phyloP scores from a whole-genome alignment of 2,797 vertebrate genomes.

The Yasuhikotakia modesta region DNA sequence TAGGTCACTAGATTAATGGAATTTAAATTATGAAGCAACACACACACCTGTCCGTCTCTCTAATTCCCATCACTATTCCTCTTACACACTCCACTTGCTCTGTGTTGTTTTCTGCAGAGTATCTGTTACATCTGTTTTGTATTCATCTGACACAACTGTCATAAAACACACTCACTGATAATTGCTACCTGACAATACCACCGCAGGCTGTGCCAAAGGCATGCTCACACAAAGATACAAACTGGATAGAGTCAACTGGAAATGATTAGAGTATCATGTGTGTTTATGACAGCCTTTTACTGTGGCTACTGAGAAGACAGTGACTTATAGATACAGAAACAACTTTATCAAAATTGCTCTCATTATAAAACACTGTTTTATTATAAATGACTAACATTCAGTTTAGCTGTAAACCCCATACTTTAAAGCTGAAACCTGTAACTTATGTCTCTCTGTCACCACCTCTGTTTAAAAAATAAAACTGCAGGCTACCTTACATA shows the following conservation, averaged over 20 bases:
- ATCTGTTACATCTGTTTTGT: conserved; percentile 10
- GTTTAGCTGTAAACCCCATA: background rate
- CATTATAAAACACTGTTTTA: too few species aligned
- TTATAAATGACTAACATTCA: background rate
- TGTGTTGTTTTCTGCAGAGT: background rate
- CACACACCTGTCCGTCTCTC: background rate
- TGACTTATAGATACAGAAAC: background rate
- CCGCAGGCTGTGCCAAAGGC: conserved; percentile 32
- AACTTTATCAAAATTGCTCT: too few species aligned
- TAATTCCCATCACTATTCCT: background rate
- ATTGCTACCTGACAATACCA: conserved; percentile 13
- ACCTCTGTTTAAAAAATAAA: too few species aligned
- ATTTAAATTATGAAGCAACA: background rate
- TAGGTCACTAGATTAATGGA: background rate
- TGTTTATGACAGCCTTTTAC: background rate
- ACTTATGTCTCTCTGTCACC: too few species aligned
- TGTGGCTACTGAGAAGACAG: background rate
- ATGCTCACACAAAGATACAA: background rate
- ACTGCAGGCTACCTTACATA: too few species aligned
- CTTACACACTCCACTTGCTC: background rate
- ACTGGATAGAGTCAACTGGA: background rate
- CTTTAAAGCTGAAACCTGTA: too few species aligned
- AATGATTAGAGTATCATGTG: background rate
- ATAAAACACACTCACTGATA: conserved; percentile 21
- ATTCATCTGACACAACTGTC: conserved; percentile 22